A percentile compares a stretch with the other conserved stretches of the same genome.
phyloP scores from a whole-genome alignment of 2,888 invertebrate species.

The Netelia virgata region DNA sequence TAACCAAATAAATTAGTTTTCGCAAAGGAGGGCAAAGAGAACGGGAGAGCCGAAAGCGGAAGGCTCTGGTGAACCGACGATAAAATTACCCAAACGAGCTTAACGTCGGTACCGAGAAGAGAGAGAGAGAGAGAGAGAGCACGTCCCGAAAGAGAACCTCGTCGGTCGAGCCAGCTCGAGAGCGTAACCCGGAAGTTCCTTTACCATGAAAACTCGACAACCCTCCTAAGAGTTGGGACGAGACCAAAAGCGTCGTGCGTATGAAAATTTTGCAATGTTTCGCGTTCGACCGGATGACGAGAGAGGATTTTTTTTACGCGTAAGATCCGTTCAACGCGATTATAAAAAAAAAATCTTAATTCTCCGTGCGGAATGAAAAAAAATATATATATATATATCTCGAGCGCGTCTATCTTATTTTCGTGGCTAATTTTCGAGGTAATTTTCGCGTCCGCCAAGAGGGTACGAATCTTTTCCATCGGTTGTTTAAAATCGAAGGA shows the following conservation, averaged over 20 bases:
- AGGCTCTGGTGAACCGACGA: constrained; percentile 71
- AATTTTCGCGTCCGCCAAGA: not conserved
- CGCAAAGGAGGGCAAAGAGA: constrained; percentile 73
- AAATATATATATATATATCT: too few species aligned
- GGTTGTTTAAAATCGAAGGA: too few species aligned
- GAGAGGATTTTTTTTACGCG: not conserved
- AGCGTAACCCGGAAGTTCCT: constrained; percentile 41
- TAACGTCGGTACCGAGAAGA: constrained; percentile 55
- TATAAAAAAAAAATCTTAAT: constrained; percentile 6
- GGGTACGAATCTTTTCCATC: too few species aligned
- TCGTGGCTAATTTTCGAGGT: not conserved
- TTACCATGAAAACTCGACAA: constrained; percentile 25
- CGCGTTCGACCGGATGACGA: constrained; percentile 22
- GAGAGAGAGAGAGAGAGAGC: not conserved
- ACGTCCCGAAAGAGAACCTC: constrained; percentile 19
- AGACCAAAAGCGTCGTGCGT: constrained; percentile 39
- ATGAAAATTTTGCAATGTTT: constrained; percentile 54
- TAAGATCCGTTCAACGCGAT: constrained; percentile 19
- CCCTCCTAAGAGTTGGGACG: constrained; percentile 13
- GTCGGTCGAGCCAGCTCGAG: constrained; percentile 28
- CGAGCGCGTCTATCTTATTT: not conserved
- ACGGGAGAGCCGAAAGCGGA: constrained; percentile 62
- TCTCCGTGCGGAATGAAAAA: not conserved
- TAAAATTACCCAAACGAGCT: constrained; percentile 76
- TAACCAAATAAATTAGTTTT: constrained; percentile 79